Base-by-base conservation (phyloP, 2,888 invertebrate species). In the Eristalis pertinax region DNA sequence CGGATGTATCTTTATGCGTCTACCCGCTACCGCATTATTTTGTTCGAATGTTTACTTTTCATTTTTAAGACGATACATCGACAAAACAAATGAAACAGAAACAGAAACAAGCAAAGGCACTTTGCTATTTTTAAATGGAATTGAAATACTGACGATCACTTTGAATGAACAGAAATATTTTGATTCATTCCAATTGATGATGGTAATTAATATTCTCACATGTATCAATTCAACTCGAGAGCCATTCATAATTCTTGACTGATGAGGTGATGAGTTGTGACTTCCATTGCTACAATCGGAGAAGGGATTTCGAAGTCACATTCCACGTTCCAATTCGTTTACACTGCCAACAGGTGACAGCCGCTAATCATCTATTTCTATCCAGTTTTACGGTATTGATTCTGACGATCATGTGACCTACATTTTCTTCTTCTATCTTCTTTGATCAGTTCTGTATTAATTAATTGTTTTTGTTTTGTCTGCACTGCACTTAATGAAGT, bases 1-100 rank as follows among this genome's bases (percentile, higher is more conserved):
- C n/a, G 29, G 38, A 43, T 60, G 65, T 26, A 13, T 58, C 56
- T 62, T 35, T 26, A 67, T 73, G 41, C 63, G 82, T 75, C 81
- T 82, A n/a, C n/a, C n/a, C n/a, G n/a, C n/a, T n/a, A 13, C 65
- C 72, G 70, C 60, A 70, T 70, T 75, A 78, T 82, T 75, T 82
- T 70, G n/a, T 43, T 67, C 24, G 63, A 82, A 86, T 82, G 82
- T 82, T 82, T 82, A 82, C 77, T 86, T 82, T 78, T 60, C 70
- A 70, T 43, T 82, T 86, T 63, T 79, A 67, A 69, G 29, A 64
- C 60, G 75, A 72, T 58, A 24, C 32, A 79, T 29, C 43, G 24
- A 29, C 43, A 50, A 63, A 26, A 69, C 26, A 43, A 62, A 60
- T 35, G 13, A 56, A 63, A 70, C 11, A 24, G 13, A 56, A 63